Evolutionary conservation across 2,113 vertebrate genomes (phyloP), one percentile per base, ranked within the genome.

Genomic region (Varanus komodoensis): DNA sequence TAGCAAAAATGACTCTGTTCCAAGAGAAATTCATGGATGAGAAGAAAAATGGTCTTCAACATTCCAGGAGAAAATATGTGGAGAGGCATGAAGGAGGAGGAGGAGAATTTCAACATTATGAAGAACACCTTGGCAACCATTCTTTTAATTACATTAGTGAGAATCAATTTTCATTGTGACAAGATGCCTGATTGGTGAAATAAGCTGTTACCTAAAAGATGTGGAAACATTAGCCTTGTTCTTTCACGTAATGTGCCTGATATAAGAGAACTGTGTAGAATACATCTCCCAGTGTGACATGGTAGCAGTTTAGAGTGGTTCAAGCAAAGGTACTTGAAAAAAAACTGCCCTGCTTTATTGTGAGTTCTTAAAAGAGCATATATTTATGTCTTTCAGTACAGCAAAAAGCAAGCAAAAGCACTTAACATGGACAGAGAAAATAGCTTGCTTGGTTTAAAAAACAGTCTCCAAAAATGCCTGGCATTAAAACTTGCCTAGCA

Each of bases 111-210:
- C 86, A 86, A 38, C 57, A 77, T 89, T 75, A 89, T 54, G n/a
- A 75, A 54, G 15, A 89, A 27, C 25, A 57, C 67, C 54, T 86
- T 82, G 68, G 84, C 87, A 89, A 82, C 64, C 77, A 81, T 71
- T 74, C 44, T 82, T 92, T 82, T 75, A 92, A 89, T 92, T 89
- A 92, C 78, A 89, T 82, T 86, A 89, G 69, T 57, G 83, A n/a
- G 77, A 86, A 86, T 82, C 78, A 50, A 44, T 82, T 92, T 82
- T 79, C 83, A 75, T 52, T 75, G 11, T 81, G 38, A 77, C n/a
- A 64, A 77, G 74, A 57, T 64, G 38, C 67, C 29, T 87, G 38
- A 38, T 27, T 50, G 38, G 54, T 80, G 19, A 88, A 79, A 81
- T 61, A 52, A 21, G 34, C 64, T 84, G 86, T 52, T 57, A 61